phyloP scores from a whole-genome alignment of 2,113 vertebrate genomes.

The Nyctereutes procyonoides region DNA sequence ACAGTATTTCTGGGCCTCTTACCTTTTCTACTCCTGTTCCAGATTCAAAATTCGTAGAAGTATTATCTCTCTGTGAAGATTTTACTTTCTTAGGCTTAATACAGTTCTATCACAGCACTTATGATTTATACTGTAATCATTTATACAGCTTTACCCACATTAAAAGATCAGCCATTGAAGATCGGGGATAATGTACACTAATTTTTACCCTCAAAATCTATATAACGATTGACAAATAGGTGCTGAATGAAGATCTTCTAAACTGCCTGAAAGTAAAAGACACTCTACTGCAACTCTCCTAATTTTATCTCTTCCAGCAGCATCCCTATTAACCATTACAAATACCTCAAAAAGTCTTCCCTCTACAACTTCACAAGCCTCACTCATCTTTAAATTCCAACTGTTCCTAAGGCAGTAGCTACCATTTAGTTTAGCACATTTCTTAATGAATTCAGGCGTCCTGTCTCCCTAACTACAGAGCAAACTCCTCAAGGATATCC shows the following conservation, averaged over 20 bases:
- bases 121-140: background rate
- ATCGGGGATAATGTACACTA: background rate
- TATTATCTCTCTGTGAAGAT: background rate
- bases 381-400: slow-evolving; percentile 12
- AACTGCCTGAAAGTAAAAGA: background rate
- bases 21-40: background rate
- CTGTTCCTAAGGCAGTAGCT: background rate
- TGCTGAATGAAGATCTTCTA: background rate
- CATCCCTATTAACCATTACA: background rate
- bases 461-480: background rate
- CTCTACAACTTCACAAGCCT: background rate
- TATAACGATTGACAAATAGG: background rate
- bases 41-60: background rate
- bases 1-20: background rate
- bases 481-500: background rate
- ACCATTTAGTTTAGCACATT: background rate
- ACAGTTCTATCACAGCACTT: background rate
- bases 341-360: background rate
- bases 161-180: background rate
- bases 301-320: background rate
- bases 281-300: background rate
- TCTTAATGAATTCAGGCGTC: background rate
- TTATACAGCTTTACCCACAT: background rate
- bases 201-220: background rate
- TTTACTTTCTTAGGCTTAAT: background rate